Conservation (phyloP, 2,113 vertebrate species). For the Cricetomys ansorgei region DNA sequence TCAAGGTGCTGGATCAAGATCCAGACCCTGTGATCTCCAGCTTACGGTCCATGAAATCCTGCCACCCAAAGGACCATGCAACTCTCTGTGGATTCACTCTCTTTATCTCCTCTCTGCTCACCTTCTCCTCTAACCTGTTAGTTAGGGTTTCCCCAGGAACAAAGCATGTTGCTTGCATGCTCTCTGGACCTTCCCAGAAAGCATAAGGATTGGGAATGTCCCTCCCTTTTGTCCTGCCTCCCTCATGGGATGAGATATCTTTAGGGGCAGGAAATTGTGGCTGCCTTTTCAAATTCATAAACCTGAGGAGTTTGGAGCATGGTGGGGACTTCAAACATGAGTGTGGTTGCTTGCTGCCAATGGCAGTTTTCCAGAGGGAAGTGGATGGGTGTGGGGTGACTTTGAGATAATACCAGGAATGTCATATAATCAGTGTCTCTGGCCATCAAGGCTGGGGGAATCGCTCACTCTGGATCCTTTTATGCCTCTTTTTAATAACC, state of each 20-base stretch:
- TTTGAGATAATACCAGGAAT: conserved; percentile 16
- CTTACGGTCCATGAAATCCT: not conserved
- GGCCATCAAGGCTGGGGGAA: not conserved
- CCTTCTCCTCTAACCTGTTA: not conserved
- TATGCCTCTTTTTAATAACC: not conserved
- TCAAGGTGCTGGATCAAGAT: not conserved
- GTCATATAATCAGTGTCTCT: not conserved
- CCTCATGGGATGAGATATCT: not conserved
- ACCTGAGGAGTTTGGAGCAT: not conserved
- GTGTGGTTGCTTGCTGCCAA: not conserved
- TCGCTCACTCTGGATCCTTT: not conserved
- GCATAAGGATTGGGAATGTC: no score
- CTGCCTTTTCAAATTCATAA: conserved; percentile 3
- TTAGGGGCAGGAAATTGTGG: not conserved
- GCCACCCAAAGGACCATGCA: not conserved
- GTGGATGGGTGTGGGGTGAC: not conserved
- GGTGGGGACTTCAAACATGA: not conserved
- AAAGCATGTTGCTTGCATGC: not conserved
- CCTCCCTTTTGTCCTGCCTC: not conserved
- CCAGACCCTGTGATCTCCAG: not conserved
- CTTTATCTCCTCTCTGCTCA: not conserved
- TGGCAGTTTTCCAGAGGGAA: conserved; percentile 50
- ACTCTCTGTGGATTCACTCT: no score
- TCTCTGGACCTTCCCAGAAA: not conserved
- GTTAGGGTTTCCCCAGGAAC: not conserved